A percentile compares a stretch with the other conserved stretches of the same genome.
Conservation (phyloP, 2,797 vertebrate species). For the Spea hammondii region DNA sequence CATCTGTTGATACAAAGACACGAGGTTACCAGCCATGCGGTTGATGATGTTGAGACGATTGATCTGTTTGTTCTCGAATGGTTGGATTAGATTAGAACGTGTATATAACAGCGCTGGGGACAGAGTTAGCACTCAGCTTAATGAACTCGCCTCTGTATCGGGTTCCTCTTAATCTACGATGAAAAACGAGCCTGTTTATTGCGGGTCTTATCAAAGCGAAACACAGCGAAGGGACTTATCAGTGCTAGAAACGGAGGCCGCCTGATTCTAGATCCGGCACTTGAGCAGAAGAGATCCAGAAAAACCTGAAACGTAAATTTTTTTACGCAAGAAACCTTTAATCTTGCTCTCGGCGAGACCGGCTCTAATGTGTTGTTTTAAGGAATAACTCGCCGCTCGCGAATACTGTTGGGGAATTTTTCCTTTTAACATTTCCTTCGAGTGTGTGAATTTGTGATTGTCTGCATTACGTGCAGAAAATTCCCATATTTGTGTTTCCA, state of each 20-base stretch:
- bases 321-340: neutral
- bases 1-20: too few species aligned
- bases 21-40: neutral
- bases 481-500: conserved; percentile 21
- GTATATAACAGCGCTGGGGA: neutral
- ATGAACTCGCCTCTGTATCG: neutral
- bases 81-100: conserved; percentile 3
- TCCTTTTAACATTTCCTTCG: neutral
- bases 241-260: too few species aligned
- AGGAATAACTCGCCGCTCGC: neutral
- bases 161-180: neutral
- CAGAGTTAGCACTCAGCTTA: conserved; percentile 1
- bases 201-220: too few species aligned
- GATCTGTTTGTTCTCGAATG: conserved; percentile 16
- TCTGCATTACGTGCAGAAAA: conserved; percentile 5
- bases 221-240: too few species aligned
- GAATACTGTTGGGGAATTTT: neutral
- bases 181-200: neutral
- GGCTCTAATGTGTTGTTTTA: neutral
- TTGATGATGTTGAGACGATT: conserved; percentile 7
- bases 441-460: too few species aligned
- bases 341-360: neutral
- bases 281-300: neutral
- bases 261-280: too few species aligned
- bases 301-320: neutral